Evolutionary conservation across 1,140 invertebrate species (phyloP).

Genomic region (Lordiphosa clarofinis): DNA sequence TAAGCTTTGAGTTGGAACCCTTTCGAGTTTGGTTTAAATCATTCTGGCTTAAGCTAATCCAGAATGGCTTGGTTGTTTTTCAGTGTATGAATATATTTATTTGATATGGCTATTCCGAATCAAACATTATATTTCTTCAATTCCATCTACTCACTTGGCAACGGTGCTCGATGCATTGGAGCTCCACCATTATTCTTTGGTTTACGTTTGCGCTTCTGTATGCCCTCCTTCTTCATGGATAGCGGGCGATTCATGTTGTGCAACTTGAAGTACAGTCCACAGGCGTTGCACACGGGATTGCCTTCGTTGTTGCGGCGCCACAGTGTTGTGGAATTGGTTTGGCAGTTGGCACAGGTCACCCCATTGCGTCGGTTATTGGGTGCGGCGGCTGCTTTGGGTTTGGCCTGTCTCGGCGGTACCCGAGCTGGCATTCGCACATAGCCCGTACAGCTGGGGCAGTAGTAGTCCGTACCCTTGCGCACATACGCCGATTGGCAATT

Average conservation of each 20-base stretch:
- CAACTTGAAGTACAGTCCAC: slow-evolving; percentile 95
- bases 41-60: too few relatives aligned
- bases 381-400: slow-evolving; percentile 61
- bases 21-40: too few relatives aligned
- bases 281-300: slow-evolving; percentile 96
- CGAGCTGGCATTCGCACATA: slow-evolving; percentile 30
- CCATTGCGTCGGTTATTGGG: slow-evolving; percentile 86
- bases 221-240: slow-evolving; percentile 98
- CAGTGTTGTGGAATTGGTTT: slow-evolving; percentile 91
- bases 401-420: slow-evolving; percentile 57
- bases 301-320: slow-evolving; percentile 93
- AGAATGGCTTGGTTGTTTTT: too few relatives aligned
- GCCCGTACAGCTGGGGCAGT: slow-evolving; percentile 45
- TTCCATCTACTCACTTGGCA: slow-evolving; percentile 60
- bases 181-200: slow-evolving; percentile 85
- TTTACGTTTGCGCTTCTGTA: slow-evolving; percentile 95
- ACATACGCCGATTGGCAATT: slow-evolving; percentile 40
- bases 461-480: slow-evolving; percentile 50
- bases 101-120: too few relatives aligned
- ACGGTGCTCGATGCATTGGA: slow-evolving; percentile 63
- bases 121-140: too few relatives aligned
- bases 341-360: slow-evolving; percentile 94
- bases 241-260: slow-evolving; percentile 93
- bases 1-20: too few relatives aligned
- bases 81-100: too few relatives aligned